These are phyloP conservation scores for Cyanistes caeruleus DNA, from an alignment of 2,113 vertebrate genomes.

Conservation along the genomic window DNA sequence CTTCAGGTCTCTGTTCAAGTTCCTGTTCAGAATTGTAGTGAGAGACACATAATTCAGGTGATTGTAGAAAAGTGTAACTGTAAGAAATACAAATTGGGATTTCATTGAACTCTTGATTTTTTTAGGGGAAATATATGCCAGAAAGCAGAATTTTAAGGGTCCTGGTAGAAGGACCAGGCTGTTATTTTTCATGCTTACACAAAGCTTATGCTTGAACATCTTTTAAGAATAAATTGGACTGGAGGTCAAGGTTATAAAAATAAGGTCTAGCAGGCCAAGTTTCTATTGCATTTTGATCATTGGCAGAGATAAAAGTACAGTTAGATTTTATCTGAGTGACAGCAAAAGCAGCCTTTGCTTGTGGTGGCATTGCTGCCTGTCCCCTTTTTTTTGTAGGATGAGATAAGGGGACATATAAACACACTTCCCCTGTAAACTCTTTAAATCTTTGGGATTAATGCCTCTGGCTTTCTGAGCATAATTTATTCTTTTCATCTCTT, in stretches of 20 bases:
- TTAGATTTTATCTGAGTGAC: neutral
- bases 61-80: neutral
- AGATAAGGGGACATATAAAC: neutral
- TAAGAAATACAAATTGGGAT: neutral
- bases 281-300: neutral
- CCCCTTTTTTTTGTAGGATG: neutral
- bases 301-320: neutral
- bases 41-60: neutral
- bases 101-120: neutral
- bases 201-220: neutral
- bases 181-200: neutral
- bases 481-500: neutral
- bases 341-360: neutral
- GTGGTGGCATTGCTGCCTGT: neutral
- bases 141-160: neutral
- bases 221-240: neutral
- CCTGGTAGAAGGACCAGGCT: neutral
- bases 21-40: neutral
- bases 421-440: neutral
- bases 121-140: neutral
- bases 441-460: neutral
- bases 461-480: neutral
- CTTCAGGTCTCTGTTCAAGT: neutral
- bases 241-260: neutral
- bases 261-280: neutral